These are phyloP conservation scores for Desmodus rotundus DNA, from an alignment of 2,113 vertebrate species.

Conservation along the genomic window DNA sequence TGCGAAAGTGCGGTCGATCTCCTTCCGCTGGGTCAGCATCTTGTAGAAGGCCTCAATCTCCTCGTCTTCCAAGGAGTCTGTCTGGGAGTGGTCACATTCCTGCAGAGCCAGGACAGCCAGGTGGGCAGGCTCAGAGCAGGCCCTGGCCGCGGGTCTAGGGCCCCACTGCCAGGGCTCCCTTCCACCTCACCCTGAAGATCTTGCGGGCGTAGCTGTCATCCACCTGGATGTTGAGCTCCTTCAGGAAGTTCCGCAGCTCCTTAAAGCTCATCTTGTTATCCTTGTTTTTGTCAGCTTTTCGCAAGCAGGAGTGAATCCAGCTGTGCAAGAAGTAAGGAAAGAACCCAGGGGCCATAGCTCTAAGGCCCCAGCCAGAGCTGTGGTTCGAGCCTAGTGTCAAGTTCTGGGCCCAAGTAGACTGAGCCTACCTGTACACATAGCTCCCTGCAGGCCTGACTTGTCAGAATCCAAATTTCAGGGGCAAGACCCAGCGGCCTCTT, in stretches of 20 bases:
- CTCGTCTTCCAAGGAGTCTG: conserved; percentile 88
- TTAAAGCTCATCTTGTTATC: conserved; percentile 97
- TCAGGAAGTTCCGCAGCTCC: conserved; percentile 93
- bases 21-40: conserved; percentile 88
- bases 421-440: neutral
- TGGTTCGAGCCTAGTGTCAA: neutral
- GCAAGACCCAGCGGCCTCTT: neutral
- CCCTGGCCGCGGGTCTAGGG: accelerated
- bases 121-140: neutral
- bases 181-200: conserved; percentile 86
- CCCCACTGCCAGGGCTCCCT: neutral
- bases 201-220: conserved; percentile 88
- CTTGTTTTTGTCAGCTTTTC: conserved; percentile 94
- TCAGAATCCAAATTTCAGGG: neutral
- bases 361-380: neutral
- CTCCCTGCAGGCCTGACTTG: neutral
- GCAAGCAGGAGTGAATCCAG: conserved; percentile 94
- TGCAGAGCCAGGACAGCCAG: conserved; percentile 68
- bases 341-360: neutral
- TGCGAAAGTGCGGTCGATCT: conserved; percentile 87
- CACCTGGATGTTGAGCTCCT: conserved; percentile 91
- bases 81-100: conserved; percentile 92
- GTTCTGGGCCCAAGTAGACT: neutral
- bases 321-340: conserved; percentile 87
- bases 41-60: conserved; percentile 96